phyloP scores from a whole-genome alignment of 2,888 invertebrate genomes.

The Heliconius ethilla region DNA sequence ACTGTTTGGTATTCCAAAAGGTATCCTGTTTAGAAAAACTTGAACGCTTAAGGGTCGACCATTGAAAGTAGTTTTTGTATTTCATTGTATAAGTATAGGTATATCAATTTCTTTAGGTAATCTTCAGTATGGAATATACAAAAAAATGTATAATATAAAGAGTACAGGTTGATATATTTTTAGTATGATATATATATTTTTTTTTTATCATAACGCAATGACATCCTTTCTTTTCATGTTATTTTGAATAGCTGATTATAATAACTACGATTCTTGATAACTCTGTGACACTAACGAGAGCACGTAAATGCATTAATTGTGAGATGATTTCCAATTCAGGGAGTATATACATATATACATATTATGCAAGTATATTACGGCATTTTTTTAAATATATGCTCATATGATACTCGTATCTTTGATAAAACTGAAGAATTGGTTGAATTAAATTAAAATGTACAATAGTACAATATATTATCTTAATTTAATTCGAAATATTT shows the following conservation, averaged over 20 bases:
- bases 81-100: neutral
- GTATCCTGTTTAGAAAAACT: constrained; percentile 17
- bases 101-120: neutral
- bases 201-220: neutral
- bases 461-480: too few species aligned
- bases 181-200: neutral
- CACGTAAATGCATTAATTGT: too few species aligned
- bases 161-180: neutral
- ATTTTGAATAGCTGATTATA: neutral
- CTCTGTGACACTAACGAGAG: too few species aligned
- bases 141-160: neutral
- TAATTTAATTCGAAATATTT: too few species aligned
- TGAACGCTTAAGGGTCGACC: neutral
- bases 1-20: constrained; percentile 24
- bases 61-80: constrained; percentile 10
- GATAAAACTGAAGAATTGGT: too few species aligned
- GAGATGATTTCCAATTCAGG: too few species aligned
- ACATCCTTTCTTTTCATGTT: neutral
- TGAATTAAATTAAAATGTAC: too few species aligned
- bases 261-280: neutral
- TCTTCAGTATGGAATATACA: neutral
- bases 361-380: too few species aligned
- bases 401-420: too few species aligned
- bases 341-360: too few species aligned
- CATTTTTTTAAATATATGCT: too few species aligned